Conservation (phyloP, 92 coral and sea anemone species). For the Heliopora coerulea region DNA sequence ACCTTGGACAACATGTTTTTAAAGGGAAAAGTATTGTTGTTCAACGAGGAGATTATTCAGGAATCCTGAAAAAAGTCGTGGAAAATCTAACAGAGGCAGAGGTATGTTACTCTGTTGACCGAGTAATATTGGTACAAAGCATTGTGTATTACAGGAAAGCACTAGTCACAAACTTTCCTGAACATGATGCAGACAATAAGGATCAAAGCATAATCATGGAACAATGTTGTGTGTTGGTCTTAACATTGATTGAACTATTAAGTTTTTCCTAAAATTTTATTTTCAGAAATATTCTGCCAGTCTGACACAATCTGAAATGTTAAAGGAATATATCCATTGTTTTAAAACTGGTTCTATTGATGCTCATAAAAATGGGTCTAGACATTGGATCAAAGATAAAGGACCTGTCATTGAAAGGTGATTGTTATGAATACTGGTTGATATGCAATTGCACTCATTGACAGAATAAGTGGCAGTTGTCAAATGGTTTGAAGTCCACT, state of each 20-base stretch:
- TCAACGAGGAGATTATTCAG: conserved; percentile 89
- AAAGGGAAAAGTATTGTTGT: conserved; percentile 68
- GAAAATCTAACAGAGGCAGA: conserved; percentile 78
- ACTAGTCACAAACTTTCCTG: no score
- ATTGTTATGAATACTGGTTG: not conserved
- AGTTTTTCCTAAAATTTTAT: not conserved
- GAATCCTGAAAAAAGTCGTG: conserved; percentile 67
- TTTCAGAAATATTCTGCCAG: conserved; percentile 74
- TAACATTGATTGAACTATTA: not conserved
- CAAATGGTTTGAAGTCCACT: no score
- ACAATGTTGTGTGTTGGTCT: not conserved
- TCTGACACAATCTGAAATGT: conserved; percentile 75
- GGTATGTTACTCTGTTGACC: no score
- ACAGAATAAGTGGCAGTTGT: not conserved
- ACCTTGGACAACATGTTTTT: conserved; percentile 72
- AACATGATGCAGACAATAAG: no score
- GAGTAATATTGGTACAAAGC: no score
- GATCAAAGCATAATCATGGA: no score
- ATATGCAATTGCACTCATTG: not conserved
- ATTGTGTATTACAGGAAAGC: no score
- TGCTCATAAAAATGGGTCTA: conserved; percentile 89
- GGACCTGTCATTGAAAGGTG: conserved; percentile 99
- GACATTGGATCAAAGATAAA: conserved; percentile 94
- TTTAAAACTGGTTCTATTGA: conserved; percentile 92
- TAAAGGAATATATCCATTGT: conserved; percentile 78